A percentile compares a stretch with the other conserved stretches of the same genome.
Evolutionary conservation across 1,140 invertebrate species (phyloP).

Genomic region (Orchestia grillus): DNA sequence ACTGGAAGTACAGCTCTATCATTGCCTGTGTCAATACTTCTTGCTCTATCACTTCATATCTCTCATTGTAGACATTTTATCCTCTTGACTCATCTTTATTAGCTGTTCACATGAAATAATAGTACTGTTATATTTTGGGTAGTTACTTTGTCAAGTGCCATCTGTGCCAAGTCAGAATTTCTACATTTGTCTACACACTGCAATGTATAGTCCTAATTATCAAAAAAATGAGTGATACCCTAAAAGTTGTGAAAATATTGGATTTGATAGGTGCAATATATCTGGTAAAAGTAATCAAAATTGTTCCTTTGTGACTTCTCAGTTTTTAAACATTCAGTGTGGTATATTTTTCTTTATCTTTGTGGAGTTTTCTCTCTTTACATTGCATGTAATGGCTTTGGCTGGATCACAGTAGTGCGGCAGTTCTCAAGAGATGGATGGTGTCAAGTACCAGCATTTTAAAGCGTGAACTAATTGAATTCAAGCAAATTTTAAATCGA

Average conservation of each 20-base stretch:
- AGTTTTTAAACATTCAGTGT: no score
- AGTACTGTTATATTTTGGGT: background rate
- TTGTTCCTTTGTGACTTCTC: no score
- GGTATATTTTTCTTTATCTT: no score
- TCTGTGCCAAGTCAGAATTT: background rate
- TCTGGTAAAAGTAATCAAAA: no score
- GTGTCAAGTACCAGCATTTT: background rate
- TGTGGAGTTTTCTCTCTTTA: background rate
- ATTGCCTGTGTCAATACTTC: background rate
- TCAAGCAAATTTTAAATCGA: background rate
- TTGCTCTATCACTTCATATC: background rate
- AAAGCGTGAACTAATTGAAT: background rate
- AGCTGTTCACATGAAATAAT: background rate
- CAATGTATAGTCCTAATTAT: no score
- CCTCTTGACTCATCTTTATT: background rate
- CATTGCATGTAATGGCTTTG: background rate
- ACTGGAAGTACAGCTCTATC: background rate
- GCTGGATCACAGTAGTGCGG: background rate
- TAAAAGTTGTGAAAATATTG: no score
- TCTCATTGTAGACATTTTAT: background rate
- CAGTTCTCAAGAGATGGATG: background rate
- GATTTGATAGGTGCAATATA: no score
- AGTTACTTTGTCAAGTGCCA: background rate
- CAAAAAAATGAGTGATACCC: no score
- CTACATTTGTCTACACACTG: background rate